Evolutionary conservation across 2,797 vertebrate species (phyloP).

Genomic region (Netta rufina): DNA sequence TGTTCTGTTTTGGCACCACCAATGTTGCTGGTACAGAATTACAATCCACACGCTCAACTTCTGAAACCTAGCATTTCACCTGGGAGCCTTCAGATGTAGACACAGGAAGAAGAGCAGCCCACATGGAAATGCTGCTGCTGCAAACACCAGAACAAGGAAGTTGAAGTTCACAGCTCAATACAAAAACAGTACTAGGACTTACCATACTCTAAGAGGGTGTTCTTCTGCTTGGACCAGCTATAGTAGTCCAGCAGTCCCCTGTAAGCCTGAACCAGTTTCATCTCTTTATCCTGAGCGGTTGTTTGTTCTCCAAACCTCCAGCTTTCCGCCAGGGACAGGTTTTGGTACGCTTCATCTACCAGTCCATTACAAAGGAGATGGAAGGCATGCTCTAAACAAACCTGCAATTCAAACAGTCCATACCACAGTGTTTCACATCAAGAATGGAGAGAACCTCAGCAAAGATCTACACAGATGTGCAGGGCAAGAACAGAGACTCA

Average conservation of each 20-base stretch:
- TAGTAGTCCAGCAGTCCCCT: conserved; percentile 87
- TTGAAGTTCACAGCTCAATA: neutral
- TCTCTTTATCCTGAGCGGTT: conserved; percentile 71
- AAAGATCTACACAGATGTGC: neutral
- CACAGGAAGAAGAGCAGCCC: neutral
- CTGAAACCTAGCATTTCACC: neutral
- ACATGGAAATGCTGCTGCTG: neutral
- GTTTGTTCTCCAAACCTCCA: conserved; percentile 87
- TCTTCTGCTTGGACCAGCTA: conserved; percentile 85
- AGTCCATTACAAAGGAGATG: conserved; percentile 85
- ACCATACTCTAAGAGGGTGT: conserved; percentile 71
- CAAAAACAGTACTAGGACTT: conserved; percentile 28
- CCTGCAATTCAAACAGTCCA: conserved; percentile 65
- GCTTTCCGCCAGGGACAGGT: conserved; percentile 83
- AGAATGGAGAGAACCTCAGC: neutral
- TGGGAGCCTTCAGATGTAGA: neutral
- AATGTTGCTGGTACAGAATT: neutral
- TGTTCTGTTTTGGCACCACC: neutral
- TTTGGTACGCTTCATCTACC: conserved; percentile 83
- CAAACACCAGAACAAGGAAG: neutral
- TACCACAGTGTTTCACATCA: neutral
- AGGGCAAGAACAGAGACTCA: neutral
- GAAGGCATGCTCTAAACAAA: conserved; percentile 89
- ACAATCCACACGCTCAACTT: neutral
- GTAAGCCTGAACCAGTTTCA: conserved; percentile 87